Evolutionary conservation across 2,888 invertebrate genomes (phyloP).

Genomic region (Tetragonisca angustula): DNA sequence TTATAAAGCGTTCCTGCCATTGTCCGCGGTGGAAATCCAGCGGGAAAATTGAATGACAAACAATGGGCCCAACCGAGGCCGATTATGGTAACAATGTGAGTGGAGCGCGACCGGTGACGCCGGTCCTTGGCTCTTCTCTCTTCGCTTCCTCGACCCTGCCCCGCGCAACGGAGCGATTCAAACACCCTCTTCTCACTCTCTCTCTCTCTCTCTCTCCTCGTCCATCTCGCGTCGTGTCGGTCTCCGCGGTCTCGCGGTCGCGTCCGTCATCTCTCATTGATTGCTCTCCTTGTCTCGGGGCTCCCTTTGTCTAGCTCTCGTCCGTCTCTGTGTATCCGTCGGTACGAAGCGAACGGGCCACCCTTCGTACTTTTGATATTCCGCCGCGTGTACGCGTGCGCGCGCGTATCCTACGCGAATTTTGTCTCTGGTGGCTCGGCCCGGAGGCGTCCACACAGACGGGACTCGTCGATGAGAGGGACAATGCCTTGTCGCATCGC

Average conservation of each 20-base stretch:
- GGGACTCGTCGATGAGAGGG: constrained; percentile 23
- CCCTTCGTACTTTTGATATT: constrained; percentile 29
- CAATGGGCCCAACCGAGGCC: constrained; percentile 71
- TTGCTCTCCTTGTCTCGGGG: background rate
- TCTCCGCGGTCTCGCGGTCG: background rate
- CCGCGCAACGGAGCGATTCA: background rate
- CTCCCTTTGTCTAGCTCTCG: background rate
- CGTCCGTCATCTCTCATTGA: constrained; percentile 10
- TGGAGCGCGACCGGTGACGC: constrained; percentile 61
- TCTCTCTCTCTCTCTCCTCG: background rate
- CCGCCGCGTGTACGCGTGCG: background rate
- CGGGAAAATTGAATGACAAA: constrained; percentile 76
- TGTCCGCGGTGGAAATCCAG: constrained; percentile 68
- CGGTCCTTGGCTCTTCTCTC: constrained; percentile 30
- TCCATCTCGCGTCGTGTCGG: background rate
- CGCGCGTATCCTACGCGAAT: constrained; percentile 21
- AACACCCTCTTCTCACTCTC: background rate
- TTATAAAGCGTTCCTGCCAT: constrained; percentile 66
- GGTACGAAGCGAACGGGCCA: background rate
- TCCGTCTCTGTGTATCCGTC: background rate
- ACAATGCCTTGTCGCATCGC: constrained; percentile 47
- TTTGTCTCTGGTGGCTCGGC: constrained; percentile 20
- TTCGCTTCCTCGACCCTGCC: background rate
- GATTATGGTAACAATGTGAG: constrained; percentile 75
- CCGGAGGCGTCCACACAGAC: constrained; percentile 18